phyloP scores from a whole-genome alignment of 2,113 vertebrate species.

The Dicrurus megarhynchus region DNA sequence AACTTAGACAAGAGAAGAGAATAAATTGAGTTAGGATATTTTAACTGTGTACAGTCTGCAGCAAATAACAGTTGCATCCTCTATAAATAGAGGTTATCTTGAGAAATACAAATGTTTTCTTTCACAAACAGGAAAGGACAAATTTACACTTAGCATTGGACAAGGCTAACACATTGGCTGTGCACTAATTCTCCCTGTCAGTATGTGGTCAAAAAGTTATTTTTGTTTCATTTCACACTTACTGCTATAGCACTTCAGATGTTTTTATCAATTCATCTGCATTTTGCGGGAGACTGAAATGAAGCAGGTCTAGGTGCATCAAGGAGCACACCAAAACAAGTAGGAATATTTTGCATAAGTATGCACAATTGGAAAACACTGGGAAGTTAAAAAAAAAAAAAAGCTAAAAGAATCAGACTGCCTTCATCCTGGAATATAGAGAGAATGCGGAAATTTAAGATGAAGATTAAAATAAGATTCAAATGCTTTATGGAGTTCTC shows the following conservation, averaged over 20 bases:
- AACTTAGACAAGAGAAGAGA: neutral
- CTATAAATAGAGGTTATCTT: neutral
- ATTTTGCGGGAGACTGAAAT: neutral
- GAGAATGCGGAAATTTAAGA: neutral
- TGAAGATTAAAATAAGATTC: neutral
- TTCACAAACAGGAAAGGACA: neutral
- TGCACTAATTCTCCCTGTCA: neutral
- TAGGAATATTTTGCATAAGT: neutral
- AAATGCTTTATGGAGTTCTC: neutral
- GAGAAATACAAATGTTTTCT: neutral
- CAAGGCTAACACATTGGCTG: neutral
- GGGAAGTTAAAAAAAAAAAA: neutral
- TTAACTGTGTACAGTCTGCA: neutral
- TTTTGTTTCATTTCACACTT: neutral
- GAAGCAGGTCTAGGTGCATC: neutral
- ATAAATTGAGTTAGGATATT: neutral
- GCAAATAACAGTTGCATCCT: neutral
- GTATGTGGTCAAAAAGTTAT: neutral
- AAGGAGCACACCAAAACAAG: neutral
- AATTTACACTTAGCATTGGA: neutral
- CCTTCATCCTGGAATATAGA: neutral
- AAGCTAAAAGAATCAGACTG: neutral
- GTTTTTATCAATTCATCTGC: neutral
- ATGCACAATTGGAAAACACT: neutral
- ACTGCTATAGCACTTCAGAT: neutral